phyloP scores from a whole-genome alignment of 2,113 vertebrate genomes.

The Miniopterus natalensis region DNA sequence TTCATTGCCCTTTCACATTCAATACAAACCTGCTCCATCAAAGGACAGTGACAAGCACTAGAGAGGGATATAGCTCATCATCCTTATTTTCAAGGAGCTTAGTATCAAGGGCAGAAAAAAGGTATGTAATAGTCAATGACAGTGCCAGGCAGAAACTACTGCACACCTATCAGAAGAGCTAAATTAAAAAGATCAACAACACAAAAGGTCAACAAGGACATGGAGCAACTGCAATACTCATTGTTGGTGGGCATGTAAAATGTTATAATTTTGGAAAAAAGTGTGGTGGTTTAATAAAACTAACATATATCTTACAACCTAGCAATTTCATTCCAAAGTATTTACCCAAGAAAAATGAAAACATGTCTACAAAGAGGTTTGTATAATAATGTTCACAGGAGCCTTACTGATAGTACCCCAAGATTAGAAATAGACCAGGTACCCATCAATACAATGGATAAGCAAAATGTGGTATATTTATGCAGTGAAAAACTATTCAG shows the following conservation, averaged over 20 bases:
- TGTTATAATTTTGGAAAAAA: background rate
- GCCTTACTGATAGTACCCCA: background rate
- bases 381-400: background rate
- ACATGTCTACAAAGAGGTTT: background rate
- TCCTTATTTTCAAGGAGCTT: background rate
- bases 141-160: background rate
- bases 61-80: background rate
- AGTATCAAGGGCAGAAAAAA: background rate
- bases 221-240: background rate
- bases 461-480: background rate
- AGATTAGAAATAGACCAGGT: background rate
- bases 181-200: background rate
- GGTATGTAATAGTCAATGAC: background rate
- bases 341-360: constrained; percentile 54
- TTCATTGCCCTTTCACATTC: background rate
- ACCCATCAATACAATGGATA: background rate
- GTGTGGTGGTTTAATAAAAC: constrained; percentile 7
- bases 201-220: background rate
- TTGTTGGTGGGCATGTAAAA: background rate
- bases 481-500: background rate
- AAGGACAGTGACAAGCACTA: background rate
- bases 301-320: background rate
- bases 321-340: background rate
- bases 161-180: background rate
- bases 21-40: background rate